A percentile compares a stretch with the other conserved stretches of the same genome.
These are phyloP conservation scores for Flexamia atlantica DNA, from an alignment of 2,888 invertebrate genomes.

Conservation along the genomic window DNA sequence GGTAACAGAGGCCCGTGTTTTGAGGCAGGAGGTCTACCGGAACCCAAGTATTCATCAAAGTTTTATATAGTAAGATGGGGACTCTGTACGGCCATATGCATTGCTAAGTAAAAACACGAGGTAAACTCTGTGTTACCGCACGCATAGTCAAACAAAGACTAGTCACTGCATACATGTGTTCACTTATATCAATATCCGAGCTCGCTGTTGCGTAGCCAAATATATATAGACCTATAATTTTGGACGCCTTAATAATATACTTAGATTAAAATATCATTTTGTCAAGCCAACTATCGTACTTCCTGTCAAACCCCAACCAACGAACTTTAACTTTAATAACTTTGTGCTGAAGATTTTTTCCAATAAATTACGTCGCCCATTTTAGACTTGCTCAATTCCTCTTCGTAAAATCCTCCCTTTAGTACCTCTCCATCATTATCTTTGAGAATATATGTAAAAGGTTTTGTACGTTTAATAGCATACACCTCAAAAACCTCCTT, in stretches of 20 bases:
- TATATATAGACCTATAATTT: too few relatives aligned
- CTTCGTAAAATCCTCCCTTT: conserved; percentile 43
- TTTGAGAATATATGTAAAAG: conserved; percentile 49
- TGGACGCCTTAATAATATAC: neutral
- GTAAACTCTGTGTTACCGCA: too few relatives aligned
- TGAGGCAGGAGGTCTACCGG: neutral
- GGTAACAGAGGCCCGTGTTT: conserved; percentile 53
- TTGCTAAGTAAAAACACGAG: too few relatives aligned
- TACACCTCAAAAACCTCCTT: conserved; percentile 37
- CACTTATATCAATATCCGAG: too few relatives aligned
- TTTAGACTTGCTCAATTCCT: conserved; percentile 3
- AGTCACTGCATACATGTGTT: too few relatives aligned
- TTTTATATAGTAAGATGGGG: conserved; percentile 1
- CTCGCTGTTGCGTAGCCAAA: too few relatives aligned
- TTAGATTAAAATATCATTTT: conserved; percentile 35
- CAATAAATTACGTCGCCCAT: conserved; percentile 27
- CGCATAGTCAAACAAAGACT: too few relatives aligned
- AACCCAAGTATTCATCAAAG: neutral
- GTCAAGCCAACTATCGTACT: conserved; percentile 55
- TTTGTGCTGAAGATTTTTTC: conserved; percentile 54
- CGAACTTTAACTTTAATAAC: conserved; percentile 49
- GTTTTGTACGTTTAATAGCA: conserved; percentile 26
- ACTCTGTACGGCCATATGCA: neutral
- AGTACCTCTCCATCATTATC: conserved; percentile 38
- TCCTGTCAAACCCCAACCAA: conserved; percentile 54